These are phyloP conservation scores for Scarus forsteni DNA, from an alignment of 2,797 vertebrate genomes.

Conservation along the genomic window DNA sequence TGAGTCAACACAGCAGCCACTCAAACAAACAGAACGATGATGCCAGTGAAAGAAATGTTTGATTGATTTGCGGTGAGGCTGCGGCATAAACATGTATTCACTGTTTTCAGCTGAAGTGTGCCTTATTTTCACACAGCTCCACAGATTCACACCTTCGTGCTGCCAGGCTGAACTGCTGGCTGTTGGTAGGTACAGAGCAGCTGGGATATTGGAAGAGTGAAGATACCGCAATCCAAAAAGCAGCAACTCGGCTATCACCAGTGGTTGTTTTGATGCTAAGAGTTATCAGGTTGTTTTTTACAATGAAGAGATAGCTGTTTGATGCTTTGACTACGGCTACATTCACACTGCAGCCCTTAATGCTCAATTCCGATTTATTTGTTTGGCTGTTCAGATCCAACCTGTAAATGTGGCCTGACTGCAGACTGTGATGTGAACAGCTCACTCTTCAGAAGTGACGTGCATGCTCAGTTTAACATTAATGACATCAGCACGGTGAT, in stretches of 20 bases:
- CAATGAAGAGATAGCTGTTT: constrained; percentile 1
- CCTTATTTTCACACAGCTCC: constrained; percentile 18
- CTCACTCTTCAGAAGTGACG: no score
- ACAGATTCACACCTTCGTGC: constrained; percentile 23
- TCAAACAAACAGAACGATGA: constrained; percentile 31
- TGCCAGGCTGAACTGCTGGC: constrained; percentile 18
- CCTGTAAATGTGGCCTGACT: no score
- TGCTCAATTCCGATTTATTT: no score
- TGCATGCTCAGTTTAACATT: no score
- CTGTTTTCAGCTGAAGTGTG: neutral
- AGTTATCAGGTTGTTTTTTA: neutral
- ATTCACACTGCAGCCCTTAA: no score
- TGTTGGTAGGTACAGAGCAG: constrained; percentile 3
- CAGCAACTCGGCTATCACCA: neutral
- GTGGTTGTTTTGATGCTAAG: neutral
- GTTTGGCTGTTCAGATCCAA: no score
- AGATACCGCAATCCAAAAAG: neutral
- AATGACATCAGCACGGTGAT: no score
- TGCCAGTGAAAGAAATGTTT: constrained; percentile 20
- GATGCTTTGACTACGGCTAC: neutral
- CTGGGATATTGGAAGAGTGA: constrained; percentile 1
- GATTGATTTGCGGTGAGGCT: constrained; percentile 18
- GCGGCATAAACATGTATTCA: constrained; percentile 18
- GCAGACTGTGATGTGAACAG: no score
- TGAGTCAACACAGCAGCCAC: constrained; percentile 42